A percentile compares a stretch with the other conserved stretches of the same genome.
Conservation (phyloP, 2,113 vertebrate genomes). For the Tor tambroides region DNA sequence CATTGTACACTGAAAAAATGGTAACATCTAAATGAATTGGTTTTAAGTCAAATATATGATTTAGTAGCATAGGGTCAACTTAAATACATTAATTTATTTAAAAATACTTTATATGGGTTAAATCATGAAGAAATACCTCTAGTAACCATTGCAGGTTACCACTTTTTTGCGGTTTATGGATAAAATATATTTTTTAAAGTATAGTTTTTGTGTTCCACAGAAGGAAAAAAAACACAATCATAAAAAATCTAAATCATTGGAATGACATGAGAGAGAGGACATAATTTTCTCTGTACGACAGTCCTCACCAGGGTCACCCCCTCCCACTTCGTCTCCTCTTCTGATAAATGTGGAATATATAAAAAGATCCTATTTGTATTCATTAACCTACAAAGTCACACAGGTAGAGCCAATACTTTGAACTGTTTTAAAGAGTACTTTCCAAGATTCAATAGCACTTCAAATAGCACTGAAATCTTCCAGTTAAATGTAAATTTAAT, state of each 20-base stretch:
- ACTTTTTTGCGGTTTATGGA: no score
- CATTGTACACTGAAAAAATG: background rate
- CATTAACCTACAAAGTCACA: conserved; percentile 13
- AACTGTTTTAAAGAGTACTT: conserved; percentile 1
- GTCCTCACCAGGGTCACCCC: background rate
- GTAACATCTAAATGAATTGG: background rate
- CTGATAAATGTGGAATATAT: conserved; percentile 6
- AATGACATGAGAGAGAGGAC: background rate
- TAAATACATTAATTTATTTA: background rate
- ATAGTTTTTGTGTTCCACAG: background rate
- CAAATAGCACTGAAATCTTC: background rate
- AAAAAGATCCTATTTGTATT: conserved; percentile 16
- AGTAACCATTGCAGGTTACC: no score
- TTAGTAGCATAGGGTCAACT: background rate
- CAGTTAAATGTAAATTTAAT: background rate
- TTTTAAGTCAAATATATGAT: background rate
- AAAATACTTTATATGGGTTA: no score
- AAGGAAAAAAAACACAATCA: background rate
- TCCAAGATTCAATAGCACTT: background rate
- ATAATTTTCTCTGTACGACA: background rate
- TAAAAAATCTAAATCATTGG: background rate
- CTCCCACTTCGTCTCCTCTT: background rate
- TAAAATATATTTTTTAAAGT: no score
- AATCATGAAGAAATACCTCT: no score
- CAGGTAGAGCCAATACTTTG: background rate